Conservation (phyloP, 2,888 invertebrate species). For the Euzophera pinguis region DNA sequence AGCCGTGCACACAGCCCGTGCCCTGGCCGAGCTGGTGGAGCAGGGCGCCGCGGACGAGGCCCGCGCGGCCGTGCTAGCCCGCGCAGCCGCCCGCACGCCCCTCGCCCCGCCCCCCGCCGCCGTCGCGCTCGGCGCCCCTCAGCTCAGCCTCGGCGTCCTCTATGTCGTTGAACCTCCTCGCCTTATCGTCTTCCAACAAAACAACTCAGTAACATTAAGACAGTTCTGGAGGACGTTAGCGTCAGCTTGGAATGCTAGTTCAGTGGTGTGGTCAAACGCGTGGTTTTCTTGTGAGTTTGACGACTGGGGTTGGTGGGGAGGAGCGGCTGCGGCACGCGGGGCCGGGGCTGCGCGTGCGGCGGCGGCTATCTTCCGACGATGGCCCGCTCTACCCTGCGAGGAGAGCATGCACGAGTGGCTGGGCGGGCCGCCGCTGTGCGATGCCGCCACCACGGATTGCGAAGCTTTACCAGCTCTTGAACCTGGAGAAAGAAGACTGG, state of each 20-base stretch:
- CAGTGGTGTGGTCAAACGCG: conserved; percentile 68
- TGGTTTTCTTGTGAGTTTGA: conserved; percentile 68
- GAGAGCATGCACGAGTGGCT: conserved; percentile 83
- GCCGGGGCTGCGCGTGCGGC: conserved; percentile 71
- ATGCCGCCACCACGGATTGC: conserved; percentile 56
- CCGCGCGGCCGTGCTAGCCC: conserved; percentile 62
- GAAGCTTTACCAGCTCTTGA: conserved; percentile 50
- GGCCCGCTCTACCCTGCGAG: conserved; percentile 87
- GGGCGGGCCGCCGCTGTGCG: conserved; percentile 74
- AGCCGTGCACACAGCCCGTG: conserved; percentile 65
- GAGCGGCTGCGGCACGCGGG: conserved; percentile 66
- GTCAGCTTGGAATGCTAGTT: conserved; percentile 69
- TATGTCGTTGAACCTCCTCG: conserved; percentile 60
- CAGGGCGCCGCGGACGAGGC: conserved; percentile 61
- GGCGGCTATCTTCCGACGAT: conserved; percentile 80
- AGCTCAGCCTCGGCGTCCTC: conserved; percentile 71
- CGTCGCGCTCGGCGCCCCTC: conserved; percentile 72
- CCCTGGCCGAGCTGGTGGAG: conserved; percentile 67
- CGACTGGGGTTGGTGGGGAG: conserved; percentile 66
- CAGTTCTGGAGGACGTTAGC: conserved; percentile 78
- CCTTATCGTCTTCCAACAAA: conserved; percentile 69
- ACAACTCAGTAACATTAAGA: conserved; percentile 70
- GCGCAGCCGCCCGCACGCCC: conserved; percentile 61
- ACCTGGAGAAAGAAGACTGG: conserved; percentile 43
- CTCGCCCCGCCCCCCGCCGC: conserved; percentile 65